Evolutionary conservation across 37 sponge, comb jelly and placozoan genomes (phyloP), one percentile per base, ranked within the genome.

Genomic region (Chondrosia reniformis): DNA sequence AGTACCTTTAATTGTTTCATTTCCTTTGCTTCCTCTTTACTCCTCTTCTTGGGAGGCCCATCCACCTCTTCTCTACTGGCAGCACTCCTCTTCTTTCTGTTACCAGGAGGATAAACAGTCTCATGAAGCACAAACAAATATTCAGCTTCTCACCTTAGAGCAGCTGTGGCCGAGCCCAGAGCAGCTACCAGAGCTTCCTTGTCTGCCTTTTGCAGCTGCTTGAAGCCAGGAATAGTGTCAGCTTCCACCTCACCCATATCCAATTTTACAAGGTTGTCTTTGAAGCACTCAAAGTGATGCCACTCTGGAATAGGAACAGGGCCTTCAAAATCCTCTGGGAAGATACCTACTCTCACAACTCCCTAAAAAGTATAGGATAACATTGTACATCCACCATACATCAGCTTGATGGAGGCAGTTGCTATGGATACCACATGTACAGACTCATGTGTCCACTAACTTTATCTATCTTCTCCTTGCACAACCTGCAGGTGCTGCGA

Each of bases 221-320:
- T 63, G 74, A 91, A 90, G 24, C 92, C 92, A 15, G 81, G 45
- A 31, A 94, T 65, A 45, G 75, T 63, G 59, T 90, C 85, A 9
- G 92, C 87, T 0, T 55, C 30, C 22, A 87, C 79, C 22, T 66
- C 84, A 19, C 2, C 24, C 33, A 83, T 83, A 17, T 62, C 87
- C 4, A 89, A 39, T 3, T 54, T 54, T 6, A 10, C 42, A 33
- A 80, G 64, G 8, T 74, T 65, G 63, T 88, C 81, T 49, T 85
- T 49, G 87, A 93, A 89, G 76, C 93, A 93, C 62, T 85, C 86
- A 19, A 88, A 86, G 76, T 93, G 93, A 44, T 89, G 79, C 93
- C 93, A 93, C 22, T 74, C 40, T 28, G 93, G 89, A 27, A 86
- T 63, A 7, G n/a, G n/a, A n/a, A n/a, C n/a, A n/a, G n/a, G n/a